Percentiles rank a stretch among this genome's conserved stretches.
Conservation (phyloP, 2,888 invertebrate genomes). For the Hartigia nigra region DNA sequence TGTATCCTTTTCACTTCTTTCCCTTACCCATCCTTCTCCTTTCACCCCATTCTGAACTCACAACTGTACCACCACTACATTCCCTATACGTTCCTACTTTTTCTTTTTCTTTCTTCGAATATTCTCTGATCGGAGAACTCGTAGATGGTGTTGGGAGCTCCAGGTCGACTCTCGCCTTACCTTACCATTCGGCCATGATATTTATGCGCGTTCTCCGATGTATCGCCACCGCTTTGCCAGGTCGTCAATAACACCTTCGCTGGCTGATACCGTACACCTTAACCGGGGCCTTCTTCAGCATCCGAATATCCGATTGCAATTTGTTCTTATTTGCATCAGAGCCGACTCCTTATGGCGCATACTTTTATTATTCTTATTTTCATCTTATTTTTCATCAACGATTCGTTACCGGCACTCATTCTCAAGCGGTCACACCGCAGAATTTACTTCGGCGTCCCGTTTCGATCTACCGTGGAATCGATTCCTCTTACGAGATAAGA, state of each 20-base stretch:
- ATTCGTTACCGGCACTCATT: background rate
- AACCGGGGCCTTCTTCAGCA: constrained; percentile 44
- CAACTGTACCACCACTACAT: constrained; percentile 20
- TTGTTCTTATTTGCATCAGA: constrained; percentile 51
- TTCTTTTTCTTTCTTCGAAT: background rate
- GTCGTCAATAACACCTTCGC: constrained; percentile 54
- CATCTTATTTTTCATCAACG: background rate
- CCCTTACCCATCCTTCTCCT: constrained; percentile 16
- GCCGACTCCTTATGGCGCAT: background rate
- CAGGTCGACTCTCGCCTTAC: constrained; percentile 20
- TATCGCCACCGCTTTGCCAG: constrained; percentile 49
- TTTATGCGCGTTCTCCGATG: constrained; percentile 54
- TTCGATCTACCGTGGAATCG: background rate
- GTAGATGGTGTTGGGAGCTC: constrained; percentile 16
- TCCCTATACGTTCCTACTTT: background rate
- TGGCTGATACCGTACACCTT: constrained; percentile 54
- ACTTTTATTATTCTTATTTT: background rate
- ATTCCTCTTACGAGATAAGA: background rate
- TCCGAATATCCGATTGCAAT: constrained; percentile 59
- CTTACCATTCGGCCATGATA: constrained; percentile 27
- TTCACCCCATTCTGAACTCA: constrained; percentile 15
- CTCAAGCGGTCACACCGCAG: background rate
- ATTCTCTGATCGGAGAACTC: constrained; percentile 18
- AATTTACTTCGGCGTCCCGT: background rate
- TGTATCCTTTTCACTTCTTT: constrained; percentile 19